These are phyloP conservation scores for Archilochus colubris DNA, from an alignment of 2,113 vertebrate genomes.

Conservation along the genomic window DNA sequence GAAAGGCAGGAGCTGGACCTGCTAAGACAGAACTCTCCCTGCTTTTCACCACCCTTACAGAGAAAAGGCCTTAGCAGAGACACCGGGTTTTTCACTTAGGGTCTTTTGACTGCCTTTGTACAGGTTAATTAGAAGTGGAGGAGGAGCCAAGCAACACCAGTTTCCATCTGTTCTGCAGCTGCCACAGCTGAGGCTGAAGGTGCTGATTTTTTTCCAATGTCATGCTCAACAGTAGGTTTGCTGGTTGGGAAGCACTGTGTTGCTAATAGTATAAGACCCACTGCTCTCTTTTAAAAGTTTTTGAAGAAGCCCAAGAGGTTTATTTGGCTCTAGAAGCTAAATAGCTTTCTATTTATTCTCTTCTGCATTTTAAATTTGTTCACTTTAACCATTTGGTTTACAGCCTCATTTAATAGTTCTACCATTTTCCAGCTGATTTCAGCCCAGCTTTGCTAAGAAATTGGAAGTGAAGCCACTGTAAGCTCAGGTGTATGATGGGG, in stretches of 20 bases:
- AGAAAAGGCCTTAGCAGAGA: not conserved
- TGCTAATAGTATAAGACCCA: not conserved
- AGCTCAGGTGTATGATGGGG: not conserved
- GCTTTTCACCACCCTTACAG: not conserved
- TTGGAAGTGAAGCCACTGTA: not conserved
- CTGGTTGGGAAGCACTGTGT: not conserved
- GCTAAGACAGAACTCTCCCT: not conserved
- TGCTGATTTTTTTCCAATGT: constrained; percentile 2
- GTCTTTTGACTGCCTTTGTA: not conserved
- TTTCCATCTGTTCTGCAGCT: constrained; percentile 50
- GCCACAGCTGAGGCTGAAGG: not conserved
- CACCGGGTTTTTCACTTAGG: constrained; percentile 6
- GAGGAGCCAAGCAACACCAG: not conserved
- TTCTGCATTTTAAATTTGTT: not conserved
- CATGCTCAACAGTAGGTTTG: not conserved
- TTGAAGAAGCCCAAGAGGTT: not conserved
- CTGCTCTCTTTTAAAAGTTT: constrained; percentile 2
- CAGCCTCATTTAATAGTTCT: not conserved
- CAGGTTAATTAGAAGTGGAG: constrained; percentile 32
- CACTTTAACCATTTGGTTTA: not conserved
- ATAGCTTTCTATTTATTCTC: not conserved
- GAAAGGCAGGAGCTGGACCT: constrained; percentile 38
- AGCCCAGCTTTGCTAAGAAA: not conserved
- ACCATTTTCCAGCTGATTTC: not conserved
- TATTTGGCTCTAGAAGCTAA: not conserved